These are phyloP conservation scores for Pogonophryne albipinna DNA, from an alignment of 2,797 vertebrate genomes.

Conservation along the genomic window DNA sequence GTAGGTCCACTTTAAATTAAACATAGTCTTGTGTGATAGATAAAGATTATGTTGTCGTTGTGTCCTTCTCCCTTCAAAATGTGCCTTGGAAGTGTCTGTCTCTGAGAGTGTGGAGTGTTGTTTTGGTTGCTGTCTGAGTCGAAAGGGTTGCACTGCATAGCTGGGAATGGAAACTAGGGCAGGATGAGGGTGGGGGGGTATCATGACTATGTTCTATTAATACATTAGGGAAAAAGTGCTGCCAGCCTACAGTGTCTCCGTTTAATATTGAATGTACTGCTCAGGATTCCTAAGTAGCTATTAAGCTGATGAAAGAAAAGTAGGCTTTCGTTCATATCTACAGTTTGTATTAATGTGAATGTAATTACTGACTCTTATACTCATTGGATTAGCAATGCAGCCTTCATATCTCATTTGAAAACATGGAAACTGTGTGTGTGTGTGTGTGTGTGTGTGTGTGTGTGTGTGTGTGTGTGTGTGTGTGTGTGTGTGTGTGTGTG, in stretches of 20 bases:
- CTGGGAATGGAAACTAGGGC: conserved; percentile 83
- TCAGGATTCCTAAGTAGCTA: conserved; percentile 74
- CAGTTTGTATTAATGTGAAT: conserved; percentile 34
- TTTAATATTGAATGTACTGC: conserved; percentile 78
- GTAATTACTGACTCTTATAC: conserved; percentile 29
- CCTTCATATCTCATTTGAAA: conserved; percentile 63
- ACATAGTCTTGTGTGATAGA: conserved; percentile 65
- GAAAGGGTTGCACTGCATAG: conserved; percentile 69
- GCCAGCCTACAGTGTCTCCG: conserved; percentile 76
- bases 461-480: no score
- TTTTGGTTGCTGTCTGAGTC: conserved; percentile 69
- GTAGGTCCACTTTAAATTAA: conserved; percentile 65
- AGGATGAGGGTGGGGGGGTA: conserved; percentile 79
- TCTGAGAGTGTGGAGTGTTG: conserved; percentile 64
- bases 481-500: no score
- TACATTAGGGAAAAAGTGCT: conserved; percentile 85
- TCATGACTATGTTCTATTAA: conserved; percentile 92
- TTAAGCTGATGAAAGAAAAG: conserved; percentile 69
- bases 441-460: conserved; percentile 24
- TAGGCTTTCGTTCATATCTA: conserved; percentile 41
- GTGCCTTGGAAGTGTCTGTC: conserved; percentile 43
- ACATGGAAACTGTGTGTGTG: conserved; percentile 47
- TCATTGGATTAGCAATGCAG: conserved; percentile 35
- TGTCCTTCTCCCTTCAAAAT: conserved; percentile 56
- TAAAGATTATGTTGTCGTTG: conserved; percentile 68